A percentile compares a stretch with the other conserved stretches of the same genome.
phyloP scores from a whole-genome alignment of 2,888 invertebrate species.

The Heteromurus nitidus region DNA sequence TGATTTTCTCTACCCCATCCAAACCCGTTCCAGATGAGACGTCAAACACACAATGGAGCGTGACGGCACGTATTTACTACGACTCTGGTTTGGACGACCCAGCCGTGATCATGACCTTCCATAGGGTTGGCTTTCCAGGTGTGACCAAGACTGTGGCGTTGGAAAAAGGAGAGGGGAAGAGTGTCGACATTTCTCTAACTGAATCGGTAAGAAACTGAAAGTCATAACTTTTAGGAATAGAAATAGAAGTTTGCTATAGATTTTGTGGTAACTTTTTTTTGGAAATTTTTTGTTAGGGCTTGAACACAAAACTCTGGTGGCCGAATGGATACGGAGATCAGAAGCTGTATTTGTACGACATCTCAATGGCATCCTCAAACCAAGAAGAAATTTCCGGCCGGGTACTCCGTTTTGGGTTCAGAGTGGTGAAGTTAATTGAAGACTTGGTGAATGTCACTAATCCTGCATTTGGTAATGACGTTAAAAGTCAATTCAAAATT shows the following conservation, averaged over 20 bases:
- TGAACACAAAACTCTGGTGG: slow-evolving; percentile 87
- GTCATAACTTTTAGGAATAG: too few species aligned
- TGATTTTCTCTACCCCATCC: slow-evolving; percentile 74
- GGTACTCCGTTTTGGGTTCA: slow-evolving; percentile 85
- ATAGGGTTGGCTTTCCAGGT: slow-evolving; percentile 17
- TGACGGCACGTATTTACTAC: slow-evolving; percentile 68
- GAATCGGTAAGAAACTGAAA: too few species aligned
- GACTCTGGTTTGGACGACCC: slow-evolving; percentile 32
- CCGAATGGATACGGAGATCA: slow-evolving; percentile 92
- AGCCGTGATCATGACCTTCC: slow-evolving; percentile 20
- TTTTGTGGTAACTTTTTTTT: too few species aligned
- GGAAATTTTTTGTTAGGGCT: too few species aligned
- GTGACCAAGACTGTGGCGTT: slow-evolving; percentile 7
- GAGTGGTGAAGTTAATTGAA: slow-evolving; percentile 89
- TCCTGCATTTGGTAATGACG: slow-evolving; percentile 24
- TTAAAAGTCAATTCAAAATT: background rate
- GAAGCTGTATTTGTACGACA: slow-evolving; percentile 82
- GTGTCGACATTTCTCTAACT: too few species aligned
- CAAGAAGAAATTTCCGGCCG: slow-evolving; percentile 75
- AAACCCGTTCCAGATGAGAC: slow-evolving; percentile 68
- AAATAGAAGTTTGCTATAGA: too few species aligned
- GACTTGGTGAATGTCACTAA: slow-evolving; percentile 77
- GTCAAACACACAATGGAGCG: slow-evolving; percentile 62
- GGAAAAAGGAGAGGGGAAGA: slow-evolving; percentile 22
- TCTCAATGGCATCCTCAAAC: slow-evolving; percentile 76